A percentile compares a stretch with the other conserved stretches of the same genome.
phyloP scores from a whole-genome alignment of 2,888 invertebrate species.

The Osmoderma eremita region DNA sequence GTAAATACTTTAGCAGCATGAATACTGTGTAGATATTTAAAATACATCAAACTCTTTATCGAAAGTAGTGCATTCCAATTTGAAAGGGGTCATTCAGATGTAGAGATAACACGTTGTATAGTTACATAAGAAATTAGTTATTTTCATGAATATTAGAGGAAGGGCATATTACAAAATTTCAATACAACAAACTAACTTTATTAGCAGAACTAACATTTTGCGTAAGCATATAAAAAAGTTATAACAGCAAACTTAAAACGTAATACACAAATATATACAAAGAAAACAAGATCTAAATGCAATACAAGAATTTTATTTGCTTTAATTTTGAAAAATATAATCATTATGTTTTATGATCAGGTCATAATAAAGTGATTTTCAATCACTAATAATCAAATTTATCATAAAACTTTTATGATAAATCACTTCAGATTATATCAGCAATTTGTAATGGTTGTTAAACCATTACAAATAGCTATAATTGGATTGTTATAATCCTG shows the following conservation, averaged over 20 bases:
- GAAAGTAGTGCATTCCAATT: too few species aligned
- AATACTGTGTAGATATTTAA: too few species aligned
- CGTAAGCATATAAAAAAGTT: conserved; percentile 24
- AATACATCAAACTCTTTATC: too few species aligned
- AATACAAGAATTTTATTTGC: conserved; percentile 10
- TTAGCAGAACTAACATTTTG: conserved; percentile 23
- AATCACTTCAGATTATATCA: too few species aligned
- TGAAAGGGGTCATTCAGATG: not conserved
- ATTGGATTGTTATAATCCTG: too few species aligned
- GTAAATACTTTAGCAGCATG: too few species aligned
- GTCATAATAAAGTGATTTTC: too few species aligned
- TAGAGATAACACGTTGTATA: conserved; percentile 8
- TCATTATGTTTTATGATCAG: too few species aligned
- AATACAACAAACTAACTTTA: conserved; percentile 21
- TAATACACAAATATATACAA: conserved; percentile 22
- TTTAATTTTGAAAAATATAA: conserved; percentile 7
- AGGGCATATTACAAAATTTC: conserved; percentile 3
- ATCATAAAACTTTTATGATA: too few species aligned
- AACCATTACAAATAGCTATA: too few species aligned
- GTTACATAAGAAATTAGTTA: not conserved
- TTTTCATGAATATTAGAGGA: not conserved
- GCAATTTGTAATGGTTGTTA: too few species aligned
- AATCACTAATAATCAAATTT: too few species aligned
- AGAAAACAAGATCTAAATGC: conserved; percentile 29
- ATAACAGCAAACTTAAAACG: conserved; percentile 30